Base-by-base conservation (phyloP, 2,888 invertebrate genomes). In the Tenthredo livida region DNA sequence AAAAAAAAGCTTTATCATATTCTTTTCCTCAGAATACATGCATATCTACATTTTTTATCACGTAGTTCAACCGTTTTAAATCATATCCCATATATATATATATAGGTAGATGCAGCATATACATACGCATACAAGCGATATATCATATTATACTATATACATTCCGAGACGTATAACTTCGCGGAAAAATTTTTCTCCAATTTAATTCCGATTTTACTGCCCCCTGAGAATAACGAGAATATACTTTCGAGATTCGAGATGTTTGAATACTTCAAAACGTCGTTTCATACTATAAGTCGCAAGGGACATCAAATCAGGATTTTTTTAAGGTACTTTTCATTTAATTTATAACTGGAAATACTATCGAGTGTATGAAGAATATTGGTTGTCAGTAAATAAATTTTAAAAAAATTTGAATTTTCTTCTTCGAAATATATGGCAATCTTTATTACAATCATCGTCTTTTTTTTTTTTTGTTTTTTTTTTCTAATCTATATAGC, bases 31-130 rank as follows among this genome's bases (percentile, higher is more conserved):
- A 0, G 25, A 17, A 33, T 47, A 29, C 67, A 33, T 17, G 25
- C 33, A 17, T 67, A n/a, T n/a, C n/a, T n/a, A 67, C 67, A 67
- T 67, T 67, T 67, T 67, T 67, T 33, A 67, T 67, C 67, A 29
- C 67, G 67, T 33, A 17, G 33, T 67, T 67, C 25, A 67, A 6
- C 67, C 33, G 33, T 67, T 67, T 33, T 67, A 33, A 67, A 67
- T 67, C 67, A 67, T 67, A 25, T 33, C 67, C 67, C n/a, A 25
- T 61, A 61, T 58, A 6, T 61, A 61, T 0, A 61, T 61, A 10
- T 10, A 61, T 47, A 47, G 3, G 15, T 47, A 47, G 17, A n/a
- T n/a, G n/a, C n/a, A n/a, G n/a, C n/a, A n/a, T 29, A 29, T 29
- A 29, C 29, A 29, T 29, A 29, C 29, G 2, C 29, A 54, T 54